Evolutionary conservation across 2,797 vertebrate species (phyloP).

Genomic region (Phalloptychus januarius): DNA sequence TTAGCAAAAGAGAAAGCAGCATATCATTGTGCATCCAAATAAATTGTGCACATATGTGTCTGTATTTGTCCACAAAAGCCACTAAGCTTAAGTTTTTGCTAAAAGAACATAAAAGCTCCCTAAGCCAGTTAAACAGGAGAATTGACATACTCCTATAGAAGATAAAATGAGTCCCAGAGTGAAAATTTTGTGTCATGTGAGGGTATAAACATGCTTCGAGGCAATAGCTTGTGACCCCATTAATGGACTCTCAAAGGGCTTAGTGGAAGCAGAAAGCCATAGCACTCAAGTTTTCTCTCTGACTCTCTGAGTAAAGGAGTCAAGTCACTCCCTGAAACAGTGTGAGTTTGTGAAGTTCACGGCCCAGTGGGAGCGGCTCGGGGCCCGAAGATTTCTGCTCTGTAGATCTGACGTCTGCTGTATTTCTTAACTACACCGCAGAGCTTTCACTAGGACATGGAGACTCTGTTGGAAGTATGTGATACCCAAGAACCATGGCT

Average conservation of each 20-base stretch:
- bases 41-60: conserved; percentile 3
- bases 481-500: conserved; percentile 33
- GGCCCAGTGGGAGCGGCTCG: conserved; percentile 46
- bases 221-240: conserved; percentile 64
- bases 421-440: conserved; percentile 58
- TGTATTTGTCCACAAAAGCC: conserved; percentile 11
- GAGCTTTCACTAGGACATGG: conserved; percentile 55
- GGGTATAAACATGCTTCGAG: conserved; percentile 46
- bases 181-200: conserved; percentile 34
- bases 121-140: conserved; percentile 16
- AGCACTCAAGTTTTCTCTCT: conserved; percentile 60
- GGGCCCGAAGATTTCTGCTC: conserved; percentile 53
- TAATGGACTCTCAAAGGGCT: conserved; percentile 59
- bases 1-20: not conserved
- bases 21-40: not conserved
- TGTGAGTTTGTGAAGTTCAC: conserved; percentile 65
- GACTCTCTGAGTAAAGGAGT: conserved; percentile 52
- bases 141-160: conserved; percentile 38
- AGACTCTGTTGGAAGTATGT: conserved; percentile 42
- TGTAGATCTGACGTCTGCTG: conserved; percentile 58
- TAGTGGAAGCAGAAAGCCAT: conserved; percentile 56
- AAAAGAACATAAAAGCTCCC: conserved; percentile 14
- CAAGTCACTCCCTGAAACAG: conserved; percentile 63
- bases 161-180: conserved; percentile 49
- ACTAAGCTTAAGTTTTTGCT: conserved; percentile 16